Base-by-base conservation (phyloP, 2,113 vertebrate species). In the Poicephalus gulielmi region DNA sequence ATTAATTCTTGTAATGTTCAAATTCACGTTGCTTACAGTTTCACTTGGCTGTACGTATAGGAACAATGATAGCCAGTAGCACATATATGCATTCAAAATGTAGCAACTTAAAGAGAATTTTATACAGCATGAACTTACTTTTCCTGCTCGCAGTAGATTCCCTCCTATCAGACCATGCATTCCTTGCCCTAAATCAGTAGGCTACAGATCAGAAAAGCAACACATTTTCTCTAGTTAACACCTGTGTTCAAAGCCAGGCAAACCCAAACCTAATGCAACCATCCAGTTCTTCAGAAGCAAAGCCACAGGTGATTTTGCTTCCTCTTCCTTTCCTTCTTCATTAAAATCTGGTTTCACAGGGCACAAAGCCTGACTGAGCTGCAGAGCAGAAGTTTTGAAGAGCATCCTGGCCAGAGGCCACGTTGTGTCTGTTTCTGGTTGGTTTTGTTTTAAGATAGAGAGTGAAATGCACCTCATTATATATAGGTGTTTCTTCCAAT, bases 291-390 rank as follows among this genome's bases (percentile, higher is more conserved):
- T 91, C 83, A 95, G 92, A 96, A 89, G 81, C 78, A 91, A 96
- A 96, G 92, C 94, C 96, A 96, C 92, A 83, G 86, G 88, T 96
- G 92, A 94, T 96, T 96, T 96, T 96, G 81, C 95, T 95, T 95
- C 94, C 91, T 85, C 92, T 91, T 95, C 88, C 30, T 83, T 95
- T 94, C 83, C 74, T 86, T 94, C 86, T 94, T 91, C 70, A 95
- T 94, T 84, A 85, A 96, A 96, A 76, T 85, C 86, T 94, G 76
- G 86, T 96, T 96, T 96, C 86, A 73, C 43, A 71, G 83, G 83
- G 83, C 77, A 87, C 44, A 68, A 60, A 86, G 55, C 55, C 86
- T 88, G 86, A 19, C 24, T 68, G 80, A 94, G 41, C 66, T 87
- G 69, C 41, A 59, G 70, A 95, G 44, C 83, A 95, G 88, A 89